Percentiles rank a stretch among this genome's conserved stretches.
These are phyloP conservation scores for Plectropomus leopardus DNA, from an alignment of 2,113 vertebrate genomes.

Conservation along the genomic window DNA sequence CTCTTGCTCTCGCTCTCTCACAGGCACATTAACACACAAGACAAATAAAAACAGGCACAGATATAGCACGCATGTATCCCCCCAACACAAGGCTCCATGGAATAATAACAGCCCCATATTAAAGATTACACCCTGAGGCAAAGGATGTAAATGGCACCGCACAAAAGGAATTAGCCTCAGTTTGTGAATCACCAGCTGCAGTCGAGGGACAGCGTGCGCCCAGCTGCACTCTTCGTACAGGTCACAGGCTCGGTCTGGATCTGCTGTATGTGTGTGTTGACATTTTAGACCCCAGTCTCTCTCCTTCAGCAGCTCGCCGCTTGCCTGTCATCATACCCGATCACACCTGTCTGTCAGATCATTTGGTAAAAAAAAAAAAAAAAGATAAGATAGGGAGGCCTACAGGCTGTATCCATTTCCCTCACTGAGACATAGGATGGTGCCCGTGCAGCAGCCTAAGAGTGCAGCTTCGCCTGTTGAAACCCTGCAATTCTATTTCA, in stretches of 20 bases:
- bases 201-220: constrained; percentile 21
- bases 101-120: constrained; percentile 63
- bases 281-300: constrained; percentile 18
- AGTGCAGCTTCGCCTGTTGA: constrained; percentile 72
- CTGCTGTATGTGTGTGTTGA: neutral
- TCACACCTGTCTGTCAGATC: constrained; percentile 34
- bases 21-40: constrained; percentile 51
- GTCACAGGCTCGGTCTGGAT: constrained; percentile 44
- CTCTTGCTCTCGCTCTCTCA: constrained; percentile 1
- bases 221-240: constrained; percentile 44
- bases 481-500: constrained; percentile 83
- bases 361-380: constrained; percentile 38
- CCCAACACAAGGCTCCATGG: constrained; percentile 40
- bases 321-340: constrained; percentile 38
- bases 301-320: neutral
- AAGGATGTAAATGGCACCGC: constrained; percentile 65
- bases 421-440: constrained; percentile 41
- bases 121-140: constrained; percentile 68
- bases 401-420: constrained; percentile 49
- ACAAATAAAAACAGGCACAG: constrained; percentile 62
- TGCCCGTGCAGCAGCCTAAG: constrained; percentile 52
- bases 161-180: constrained; percentile 67
- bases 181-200: constrained; percentile 63
- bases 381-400: constrained; percentile 11
- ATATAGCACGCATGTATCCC: constrained; percentile 51